Percentiles rank a stretch among this genome's conserved stretches.
phyloP scores from a whole-genome alignment of 2,888 invertebrate species.

The Mechanitis messenoides region DNA sequence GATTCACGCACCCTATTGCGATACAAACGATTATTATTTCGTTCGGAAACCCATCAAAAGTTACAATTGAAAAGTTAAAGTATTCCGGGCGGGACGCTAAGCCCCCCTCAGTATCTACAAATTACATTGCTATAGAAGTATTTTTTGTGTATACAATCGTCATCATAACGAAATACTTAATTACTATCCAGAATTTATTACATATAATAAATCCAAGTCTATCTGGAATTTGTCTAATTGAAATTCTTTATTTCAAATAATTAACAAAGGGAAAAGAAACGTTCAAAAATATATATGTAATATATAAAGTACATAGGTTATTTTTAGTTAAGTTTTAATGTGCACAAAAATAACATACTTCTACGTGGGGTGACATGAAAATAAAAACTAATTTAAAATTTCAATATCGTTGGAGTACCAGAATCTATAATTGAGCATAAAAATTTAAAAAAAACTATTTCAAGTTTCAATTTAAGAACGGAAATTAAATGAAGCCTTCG shows the following conservation, averaged over 20 bases:
- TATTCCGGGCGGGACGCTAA: slow-evolving; percentile 68
- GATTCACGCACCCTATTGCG: slow-evolving; percentile 67
- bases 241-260: no score
- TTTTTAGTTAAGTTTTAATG: no score
- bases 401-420: no score
- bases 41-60: slow-evolving; percentile 77
- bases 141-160: slow-evolving; percentile 60
- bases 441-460: not conserved
- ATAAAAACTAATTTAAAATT: no score
- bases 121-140: slow-evolving; percentile 69
- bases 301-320: no score
- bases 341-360: no score
- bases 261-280: no score
- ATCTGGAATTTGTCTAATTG: no score
- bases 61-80: slow-evolving; percentile 78
- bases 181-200: slow-evolving; percentile 32
- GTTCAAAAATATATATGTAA: no score
- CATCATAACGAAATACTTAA: slow-evolving; percentile 42
- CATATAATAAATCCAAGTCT: no score
- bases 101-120: slow-evolving; percentile 67
- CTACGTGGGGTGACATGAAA: no score
- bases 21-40: slow-evolving; percentile 74
- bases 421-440: no score
- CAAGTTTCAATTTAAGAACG: not conserved
- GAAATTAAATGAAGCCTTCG: slow-evolving; percentile 10